phyloP scores from a whole-genome alignment of 2,888 invertebrate species.

The Rhamnusium bicolor region DNA sequence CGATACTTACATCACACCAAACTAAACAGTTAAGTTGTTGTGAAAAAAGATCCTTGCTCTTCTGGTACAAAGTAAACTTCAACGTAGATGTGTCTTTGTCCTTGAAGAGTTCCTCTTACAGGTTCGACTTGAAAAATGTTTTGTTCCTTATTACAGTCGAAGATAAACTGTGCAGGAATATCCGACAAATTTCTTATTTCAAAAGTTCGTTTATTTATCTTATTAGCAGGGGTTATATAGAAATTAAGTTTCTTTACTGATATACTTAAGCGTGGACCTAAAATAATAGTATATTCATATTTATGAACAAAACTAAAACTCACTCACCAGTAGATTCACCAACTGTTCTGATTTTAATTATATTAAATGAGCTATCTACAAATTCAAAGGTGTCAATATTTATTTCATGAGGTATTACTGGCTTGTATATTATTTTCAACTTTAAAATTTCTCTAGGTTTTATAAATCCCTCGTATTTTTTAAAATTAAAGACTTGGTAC shows the following conservation, averaged over 20 bases:
- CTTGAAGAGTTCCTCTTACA: slow-evolving; percentile 61
- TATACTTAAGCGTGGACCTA: slow-evolving; percentile 45
- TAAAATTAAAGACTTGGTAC: slow-evolving; percentile 66
- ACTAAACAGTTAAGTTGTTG: slow-evolving; percentile 65
- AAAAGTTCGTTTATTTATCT: slow-evolving; percentile 53
- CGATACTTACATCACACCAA: slow-evolving; percentile 66
- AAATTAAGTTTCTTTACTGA: slow-evolving; percentile 51
- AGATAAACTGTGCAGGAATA: slow-evolving; percentile 63
- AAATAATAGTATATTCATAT: neutral
- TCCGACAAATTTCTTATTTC: slow-evolving; percentile 66
- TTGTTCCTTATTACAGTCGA: slow-evolving; percentile 63
- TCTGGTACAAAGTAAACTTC: slow-evolving; percentile 64
- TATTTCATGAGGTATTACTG: slow-evolving; percentile 59
- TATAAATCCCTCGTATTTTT: slow-evolving; percentile 61
- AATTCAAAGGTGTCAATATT: slow-evolving; percentile 67
- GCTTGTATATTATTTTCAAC: slow-evolving; percentile 65
- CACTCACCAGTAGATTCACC: slow-evolving; percentile 64
- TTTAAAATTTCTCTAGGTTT: slow-evolving; percentile 51
- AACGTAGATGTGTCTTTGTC: slow-evolving; percentile 60
- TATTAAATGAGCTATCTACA: slow-evolving; percentile 53
- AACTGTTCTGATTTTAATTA: slow-evolving; percentile 58
- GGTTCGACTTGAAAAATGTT: slow-evolving; percentile 65
- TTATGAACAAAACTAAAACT: neutral
- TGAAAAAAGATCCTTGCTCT: slow-evolving; percentile 60
- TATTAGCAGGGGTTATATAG: slow-evolving; percentile 35